phyloP scores from a whole-genome alignment of 1,140 invertebrate genomes.

The Olivierus martensii region DNA sequence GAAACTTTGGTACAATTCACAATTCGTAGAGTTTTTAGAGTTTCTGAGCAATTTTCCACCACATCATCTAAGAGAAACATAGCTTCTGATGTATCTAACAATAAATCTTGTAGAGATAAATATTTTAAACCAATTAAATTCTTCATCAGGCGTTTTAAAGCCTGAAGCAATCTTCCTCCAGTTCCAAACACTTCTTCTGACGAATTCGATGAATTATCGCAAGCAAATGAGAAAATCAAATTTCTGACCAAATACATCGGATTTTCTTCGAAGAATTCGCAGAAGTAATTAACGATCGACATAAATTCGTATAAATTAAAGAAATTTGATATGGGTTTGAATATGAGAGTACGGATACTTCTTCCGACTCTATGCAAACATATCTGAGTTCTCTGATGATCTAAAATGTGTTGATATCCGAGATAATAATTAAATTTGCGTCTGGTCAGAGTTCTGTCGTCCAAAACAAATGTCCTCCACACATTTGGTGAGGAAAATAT shows the following conservation, averaged over 20 bases:
- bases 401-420: conserved; percentile 63
- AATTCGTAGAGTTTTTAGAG: conserved; percentile 46
- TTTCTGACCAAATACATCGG: conserved; percentile 26
- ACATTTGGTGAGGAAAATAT: conserved; percentile 57
- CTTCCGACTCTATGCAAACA: conserved; percentile 54
- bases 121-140: conserved; percentile 48
- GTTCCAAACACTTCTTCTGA: conserved; percentile 47
- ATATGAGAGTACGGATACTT: conserved; percentile 48
- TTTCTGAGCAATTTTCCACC: conserved; percentile 39
- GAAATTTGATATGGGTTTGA: conserved; percentile 61
- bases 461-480: conserved; percentile 55
- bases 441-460: conserved; percentile 55
- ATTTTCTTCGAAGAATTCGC: conserved; percentile 34
- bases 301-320: conserved; percentile 74
- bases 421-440: conserved; percentile 66
- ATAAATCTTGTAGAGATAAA: conserved; percentile 56
- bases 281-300: conserved; percentile 59
- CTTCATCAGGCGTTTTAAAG: conserved; percentile 51
- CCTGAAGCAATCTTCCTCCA: conserved; percentile 42
- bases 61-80: conserved; percentile 55
- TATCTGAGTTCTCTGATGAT: conserved; percentile 54
- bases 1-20: conserved; percentile 59
- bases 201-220: conserved; percentile 43
- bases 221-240: conserved; percentile 59
- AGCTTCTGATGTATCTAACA: conserved; percentile 41